Evolutionary conservation across 64 coral and sea anemone species (phyloP), one percentile per base, ranked within the genome.

Genomic region (Pocillopora verrucosa): DNA sequence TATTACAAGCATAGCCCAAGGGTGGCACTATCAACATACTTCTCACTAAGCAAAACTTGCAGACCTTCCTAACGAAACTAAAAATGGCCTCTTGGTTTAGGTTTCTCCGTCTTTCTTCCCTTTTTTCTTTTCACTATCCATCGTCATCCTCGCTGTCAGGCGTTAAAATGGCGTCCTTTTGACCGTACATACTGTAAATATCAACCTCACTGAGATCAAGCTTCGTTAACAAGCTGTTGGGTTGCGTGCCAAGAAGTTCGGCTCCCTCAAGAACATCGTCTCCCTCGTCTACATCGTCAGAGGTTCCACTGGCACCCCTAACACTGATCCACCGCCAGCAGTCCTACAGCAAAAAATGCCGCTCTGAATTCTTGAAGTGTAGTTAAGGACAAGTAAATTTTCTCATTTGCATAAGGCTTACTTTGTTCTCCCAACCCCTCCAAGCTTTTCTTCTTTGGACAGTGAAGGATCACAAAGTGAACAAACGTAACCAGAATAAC

Each of bases 141-240:
- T 70, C 67, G n/a, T 70, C 67, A 25, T 65, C 61, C n/a, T 41
- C 80, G 11, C 61, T 68, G 62, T 16, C 80, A 3, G 19, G 36
- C 38, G 61, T 84, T 56, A 41, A 36, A 13, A 10, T 16, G 9
- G 77, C 22, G 20, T 85, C 82, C 13, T 72, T 65, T 1, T 57
- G 64, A 13, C 37, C 38, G 82, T 85, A 85, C 64, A 56, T 72
- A 22, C 65, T 85, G 82, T 92, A 92, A 24, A 92, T 80, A 58
- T 92, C 90, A 15, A 92, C 65, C 14, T 87, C 37, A 30, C 90
- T 92, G 7, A 92, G 90, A 38, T 92, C 90, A 11, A 92, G 13
- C 25, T 80, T 87, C 1, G 61, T 73, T 24, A 72, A 61, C 17
- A 92, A 73, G 57, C 89, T 91, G 72, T 45, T 91, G 6, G 82